These are phyloP conservation scores for Vicugna pacos DNA, from an alignment of 2,113 vertebrate species.

Conservation along the genomic window DNA sequence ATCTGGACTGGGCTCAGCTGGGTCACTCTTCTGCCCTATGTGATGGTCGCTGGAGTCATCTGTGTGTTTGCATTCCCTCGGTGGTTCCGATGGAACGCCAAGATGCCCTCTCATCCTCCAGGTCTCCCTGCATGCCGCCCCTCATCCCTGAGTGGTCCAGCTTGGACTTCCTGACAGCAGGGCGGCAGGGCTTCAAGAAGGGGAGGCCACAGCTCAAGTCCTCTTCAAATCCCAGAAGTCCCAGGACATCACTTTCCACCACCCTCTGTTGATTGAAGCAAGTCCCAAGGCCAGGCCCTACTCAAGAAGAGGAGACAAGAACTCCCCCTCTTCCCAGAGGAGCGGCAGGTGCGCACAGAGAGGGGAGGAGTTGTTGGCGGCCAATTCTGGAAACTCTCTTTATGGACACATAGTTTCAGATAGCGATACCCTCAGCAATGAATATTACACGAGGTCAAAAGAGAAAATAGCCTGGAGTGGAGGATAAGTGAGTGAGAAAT, in stretches of 20 bases:
- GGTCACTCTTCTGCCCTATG: not conserved
- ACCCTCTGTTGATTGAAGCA: not conserved
- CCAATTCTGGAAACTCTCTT: not conserved
- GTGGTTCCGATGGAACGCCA: not conserved
- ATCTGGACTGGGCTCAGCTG: not conserved
- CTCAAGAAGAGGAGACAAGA: not conserved
- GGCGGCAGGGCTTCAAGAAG: not conserved
- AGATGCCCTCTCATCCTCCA: no score
- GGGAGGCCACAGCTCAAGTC: not conserved
- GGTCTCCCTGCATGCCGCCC: not conserved
- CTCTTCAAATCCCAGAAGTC: not conserved
- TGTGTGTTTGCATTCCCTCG: rapidly evolving
- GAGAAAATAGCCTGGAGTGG: not conserved
- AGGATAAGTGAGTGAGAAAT: not conserved
- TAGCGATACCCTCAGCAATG: not conserved
- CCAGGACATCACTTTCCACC: no score
- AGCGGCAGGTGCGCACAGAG: not conserved
- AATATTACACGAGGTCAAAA: not conserved
- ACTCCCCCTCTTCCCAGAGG: rapidly evolving
- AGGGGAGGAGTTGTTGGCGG: not conserved
- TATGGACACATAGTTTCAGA: not conserved
- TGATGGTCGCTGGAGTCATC: not conserved
- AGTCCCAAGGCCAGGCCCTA: not conserved
- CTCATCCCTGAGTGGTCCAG: not conserved
- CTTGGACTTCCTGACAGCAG: not conserved